Percentiles rank a stretch among this genome's conserved stretches.
Conservation (phyloP, 2,888 invertebrate species). For the Synergus laeviventris region DNA sequence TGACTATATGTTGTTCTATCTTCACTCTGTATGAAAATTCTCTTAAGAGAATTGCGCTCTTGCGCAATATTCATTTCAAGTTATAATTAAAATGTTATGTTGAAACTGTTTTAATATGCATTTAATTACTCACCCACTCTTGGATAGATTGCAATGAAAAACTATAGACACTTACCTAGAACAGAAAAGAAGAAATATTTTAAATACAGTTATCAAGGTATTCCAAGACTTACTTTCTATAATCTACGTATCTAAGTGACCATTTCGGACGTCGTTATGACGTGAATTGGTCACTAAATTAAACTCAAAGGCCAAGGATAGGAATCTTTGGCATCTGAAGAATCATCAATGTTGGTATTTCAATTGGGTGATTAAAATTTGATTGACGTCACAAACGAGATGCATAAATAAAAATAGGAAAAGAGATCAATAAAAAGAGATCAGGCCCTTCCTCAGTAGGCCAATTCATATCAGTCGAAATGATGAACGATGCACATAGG, state of each 20-base stretch:
- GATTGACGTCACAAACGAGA: constrained; percentile 7
- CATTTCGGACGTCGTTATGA: background rate
- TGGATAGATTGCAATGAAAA: background rate
- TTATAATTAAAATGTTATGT: background rate
- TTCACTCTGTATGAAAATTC: background rate
- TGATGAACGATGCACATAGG: constrained; percentile 13
- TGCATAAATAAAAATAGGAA: background rate
- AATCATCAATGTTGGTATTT: constrained; percentile 10
- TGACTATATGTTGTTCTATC: background rate
- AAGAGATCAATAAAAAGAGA: background rate
- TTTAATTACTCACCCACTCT: constrained; percentile 5
- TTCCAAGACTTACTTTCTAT: background rate
- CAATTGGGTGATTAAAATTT: constrained; percentile 3
- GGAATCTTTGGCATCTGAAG: constrained; percentile 18
- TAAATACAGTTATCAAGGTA: background rate
- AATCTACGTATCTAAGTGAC: background rate
- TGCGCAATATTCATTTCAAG: background rate
- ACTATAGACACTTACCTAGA: constrained; percentile 16
- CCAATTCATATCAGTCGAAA: constrained; percentile 1
- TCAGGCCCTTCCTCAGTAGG: background rate
- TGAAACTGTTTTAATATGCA: background rate
- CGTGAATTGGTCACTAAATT: background rate
- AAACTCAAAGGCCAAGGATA: background rate
- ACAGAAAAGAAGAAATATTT: constrained; percentile 16
- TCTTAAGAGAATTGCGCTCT: background rate